Base-by-base conservation (phyloP, 1,140 invertebrate genomes). In the Drosophila pectinifera region DNA sequence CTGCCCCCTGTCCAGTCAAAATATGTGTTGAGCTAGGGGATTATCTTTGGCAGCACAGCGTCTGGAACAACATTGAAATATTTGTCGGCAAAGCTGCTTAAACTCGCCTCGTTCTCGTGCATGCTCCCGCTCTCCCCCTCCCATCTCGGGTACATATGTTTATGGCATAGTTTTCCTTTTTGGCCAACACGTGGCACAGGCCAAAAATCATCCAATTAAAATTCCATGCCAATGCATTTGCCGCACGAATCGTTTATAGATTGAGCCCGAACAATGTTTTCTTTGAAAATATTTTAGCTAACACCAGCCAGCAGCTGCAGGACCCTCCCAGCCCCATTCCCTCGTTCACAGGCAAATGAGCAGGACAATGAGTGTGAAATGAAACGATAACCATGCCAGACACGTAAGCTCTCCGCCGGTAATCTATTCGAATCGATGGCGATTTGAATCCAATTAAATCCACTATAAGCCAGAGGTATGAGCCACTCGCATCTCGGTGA, bases 141-240 rank as follows among this genome's bases (percentile, higher is more conserved):
- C 41, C 41, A 38, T 65, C 59, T 65, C 18, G 64, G 41, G 42
- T 68, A 73, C 77, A 80, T 39, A 80, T 70, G 64, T 76, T 62
- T 48, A 65, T 59, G 34, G 55, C 57, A 61, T 72, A 86, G 74
- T 78, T 81, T 36, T 39, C 38, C 20, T 3, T 57, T 63, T 61
- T 65, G 58, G 61, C 42, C 49, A 54, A 51, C 78, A 85, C 81
- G 82, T 86, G 82, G 74, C 74, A 36, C 43, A 46, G 54, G 55
- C 78, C 80, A 83, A 73, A 88, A 86, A 83, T 86, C 84, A 89
- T 89, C 79, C 83, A 86, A 88, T 88, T 88, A 88, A 88, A 88
- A 89, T 88, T 88, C 83, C 84, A 88, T 76, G 84, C 76, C 75
- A 89, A 88, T 79, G 80, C 80, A 79, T 89, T 89, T 76, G 77